These are phyloP conservation scores for Amiota communis DNA, from an alignment of 2,888 invertebrate species.

Conservation along the genomic window DNA sequence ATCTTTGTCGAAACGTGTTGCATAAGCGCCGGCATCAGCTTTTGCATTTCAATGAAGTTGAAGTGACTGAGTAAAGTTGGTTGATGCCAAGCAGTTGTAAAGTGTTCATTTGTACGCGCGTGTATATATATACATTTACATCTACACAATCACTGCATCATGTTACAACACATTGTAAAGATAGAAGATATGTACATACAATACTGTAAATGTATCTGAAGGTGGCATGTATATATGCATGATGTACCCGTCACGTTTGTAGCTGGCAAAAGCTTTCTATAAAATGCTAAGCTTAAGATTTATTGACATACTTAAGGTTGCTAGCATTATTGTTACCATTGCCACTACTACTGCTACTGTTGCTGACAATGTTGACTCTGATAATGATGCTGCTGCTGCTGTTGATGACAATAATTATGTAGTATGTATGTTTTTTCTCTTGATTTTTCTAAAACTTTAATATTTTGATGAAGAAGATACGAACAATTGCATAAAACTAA, in stretches of 20 bases:
- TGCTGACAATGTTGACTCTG: neutral
- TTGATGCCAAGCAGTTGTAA: neutral
- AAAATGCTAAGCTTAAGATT: constrained; percentile 30
- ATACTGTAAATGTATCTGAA: neutral
- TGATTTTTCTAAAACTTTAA: no score
- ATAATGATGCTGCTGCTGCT: neutral
- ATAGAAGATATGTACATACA: neutral
- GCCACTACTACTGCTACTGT: neutral
- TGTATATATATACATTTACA: neutral
- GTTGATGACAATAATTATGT: neutral
- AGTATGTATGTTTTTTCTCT: neutral
- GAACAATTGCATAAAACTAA: no score
- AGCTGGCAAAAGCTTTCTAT: constrained; percentile 5
- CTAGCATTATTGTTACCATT: no score
- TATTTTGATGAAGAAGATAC: no score
- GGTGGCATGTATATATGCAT: neutral
- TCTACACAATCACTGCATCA: constrained; percentile 47
- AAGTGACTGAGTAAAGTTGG: neutral
- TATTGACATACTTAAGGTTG: constrained; percentile 28
- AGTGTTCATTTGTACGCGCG: neutral
- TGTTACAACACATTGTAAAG: constrained; percentile 56
- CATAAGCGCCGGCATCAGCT: constrained; percentile 10
- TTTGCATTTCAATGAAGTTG: constrained; percentile 24
- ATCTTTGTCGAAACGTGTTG: neutral
- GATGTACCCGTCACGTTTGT: constrained; percentile 13